Evolutionary conservation across 2,888 invertebrate species (phyloP).

Genomic region (Lysandra bellargus): DNA sequence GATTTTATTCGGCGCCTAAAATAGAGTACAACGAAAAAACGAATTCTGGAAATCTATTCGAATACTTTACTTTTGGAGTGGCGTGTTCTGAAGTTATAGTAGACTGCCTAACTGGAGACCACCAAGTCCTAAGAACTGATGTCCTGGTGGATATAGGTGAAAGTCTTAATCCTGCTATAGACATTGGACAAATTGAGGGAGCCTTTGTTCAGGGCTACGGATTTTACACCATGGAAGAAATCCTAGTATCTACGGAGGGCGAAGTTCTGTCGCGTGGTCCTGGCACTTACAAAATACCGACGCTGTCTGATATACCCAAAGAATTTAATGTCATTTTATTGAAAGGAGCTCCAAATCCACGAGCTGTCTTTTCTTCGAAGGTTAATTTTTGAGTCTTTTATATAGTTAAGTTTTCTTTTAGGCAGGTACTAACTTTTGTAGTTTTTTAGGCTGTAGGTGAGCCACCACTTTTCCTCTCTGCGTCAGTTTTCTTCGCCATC

Average conservation of each 20-base stretch:
- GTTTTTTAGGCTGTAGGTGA: slow-evolving; percentile 93
- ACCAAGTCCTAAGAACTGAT: slow-evolving; percentile 89
- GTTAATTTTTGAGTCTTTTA: slow-evolving; percentile 57
- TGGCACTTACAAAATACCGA: slow-evolving; percentile 93
- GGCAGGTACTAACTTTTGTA: neutral
- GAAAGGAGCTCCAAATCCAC: slow-evolving; percentile 89
- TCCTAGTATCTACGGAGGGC: slow-evolving; percentile 87
- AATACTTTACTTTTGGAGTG: slow-evolving; percentile 90
- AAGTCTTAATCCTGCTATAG: slow-evolving; percentile 93
- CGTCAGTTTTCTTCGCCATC: slow-evolving; percentile 92
- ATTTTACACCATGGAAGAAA: slow-evolving; percentile 89
- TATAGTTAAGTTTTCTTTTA: neutral
- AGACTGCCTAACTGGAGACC: slow-evolving; percentile 93
- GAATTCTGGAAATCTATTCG: slow-evolving; percentile 84
- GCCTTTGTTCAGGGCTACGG: slow-evolving; percentile 94
- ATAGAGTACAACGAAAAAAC: slow-evolving; percentile 82
- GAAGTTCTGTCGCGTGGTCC: slow-evolving; percentile 88
- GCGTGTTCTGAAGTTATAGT: slow-evolving; percentile 91
- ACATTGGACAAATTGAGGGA: slow-evolving; percentile 95
- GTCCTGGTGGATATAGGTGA: slow-evolving; percentile 95
- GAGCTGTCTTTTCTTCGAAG: slow-evolving; percentile 94
- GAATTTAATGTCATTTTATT: slow-evolving; percentile 91
- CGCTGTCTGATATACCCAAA: slow-evolving; percentile 89
- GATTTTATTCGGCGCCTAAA: slow-evolving; percentile 85
- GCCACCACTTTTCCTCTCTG: slow-evolving; percentile 94